Evolutionary conservation across 2,113 vertebrate genomes (phyloP).

Genomic region (Recurvirostra avosetta): DNA sequence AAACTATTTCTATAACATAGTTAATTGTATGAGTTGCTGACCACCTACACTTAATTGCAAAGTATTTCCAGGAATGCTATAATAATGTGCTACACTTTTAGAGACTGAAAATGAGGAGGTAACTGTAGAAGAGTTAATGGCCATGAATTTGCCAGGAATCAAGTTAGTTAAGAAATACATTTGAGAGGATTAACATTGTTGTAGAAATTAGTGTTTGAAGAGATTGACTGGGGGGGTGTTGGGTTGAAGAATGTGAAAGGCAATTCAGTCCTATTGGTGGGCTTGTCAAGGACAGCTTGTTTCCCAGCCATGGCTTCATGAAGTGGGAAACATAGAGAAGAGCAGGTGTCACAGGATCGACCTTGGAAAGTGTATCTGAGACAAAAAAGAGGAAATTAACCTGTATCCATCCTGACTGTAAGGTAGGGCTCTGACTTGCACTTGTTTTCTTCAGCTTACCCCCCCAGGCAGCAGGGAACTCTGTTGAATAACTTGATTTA

Average conservation of each 20-base stretch:
- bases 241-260: background rate
- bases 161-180: slow-evolving; percentile 1
- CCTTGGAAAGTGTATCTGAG: background rate
- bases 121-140: slow-evolving; percentile 18
- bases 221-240: background rate
- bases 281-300: background rate
- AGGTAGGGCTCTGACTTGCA: background rate
- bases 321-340: background rate
- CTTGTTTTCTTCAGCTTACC: background rate
- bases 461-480: background rate
- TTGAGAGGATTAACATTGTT: slow-evolving; percentile 63
- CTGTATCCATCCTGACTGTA: background rate
- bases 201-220: slow-evolving; percentile 26
- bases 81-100: background rate
- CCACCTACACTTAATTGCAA: background rate
- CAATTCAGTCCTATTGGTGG: background rate
- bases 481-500: background rate
- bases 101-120: background rate
- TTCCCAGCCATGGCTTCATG: background rate
- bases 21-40: background rate
- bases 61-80: background rate
- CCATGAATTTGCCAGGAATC: background rate
- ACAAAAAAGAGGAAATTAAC: background rate
- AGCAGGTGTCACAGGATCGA: background rate
- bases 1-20: background rate